These are phyloP conservation scores for Epicauta chinensis DNA, from an alignment of 1,140 invertebrate species.

Conservation along the genomic window DNA sequence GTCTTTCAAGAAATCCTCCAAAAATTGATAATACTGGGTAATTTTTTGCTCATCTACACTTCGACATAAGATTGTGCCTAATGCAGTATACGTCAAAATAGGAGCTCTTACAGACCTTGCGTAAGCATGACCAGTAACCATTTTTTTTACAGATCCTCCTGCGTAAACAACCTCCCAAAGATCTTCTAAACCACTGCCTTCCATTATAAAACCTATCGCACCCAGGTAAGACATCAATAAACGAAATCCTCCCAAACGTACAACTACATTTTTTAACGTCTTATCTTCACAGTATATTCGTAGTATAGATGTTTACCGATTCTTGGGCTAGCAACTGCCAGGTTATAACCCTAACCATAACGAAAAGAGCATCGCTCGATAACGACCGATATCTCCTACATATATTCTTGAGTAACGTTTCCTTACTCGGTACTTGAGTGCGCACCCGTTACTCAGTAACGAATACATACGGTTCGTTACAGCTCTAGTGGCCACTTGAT, in stretches of 20 bases:
- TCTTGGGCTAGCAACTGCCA: too few species aligned
- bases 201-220: slow-evolving; percentile 22
- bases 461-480: too few species aligned
- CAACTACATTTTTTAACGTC: slow-evolving; percentile 34
- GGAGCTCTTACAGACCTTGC: slow-evolving; percentile 19
- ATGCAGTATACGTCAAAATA: background rate
- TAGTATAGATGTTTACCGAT: slow-evolving; percentile 41
- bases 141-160: slow-evolving; percentile 25
- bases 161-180: slow-evolving; percentile 10
- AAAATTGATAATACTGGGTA: slow-evolving; percentile 14
- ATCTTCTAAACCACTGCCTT: slow-evolving; percentile 23
- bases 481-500: too few species aligned
- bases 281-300: slow-evolving; percentile 37
- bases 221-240: slow-evolving; percentile 26
- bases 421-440: too few species aligned
- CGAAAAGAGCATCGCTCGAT: too few species aligned
- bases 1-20: slow-evolving; percentile 32
- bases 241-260: slow-evolving; percentile 42
- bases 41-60: too few species aligned
- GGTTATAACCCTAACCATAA: too few species aligned
- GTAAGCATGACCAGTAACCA: slow-evolving; percentile 23
- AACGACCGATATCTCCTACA: too few species aligned
- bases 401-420: too few species aligned
- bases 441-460: too few species aligned
- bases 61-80: slow-evolving; percentile 14